phyloP scores from a whole-genome alignment of 2,888 invertebrate genomes.

The Epistrophella euchroma region DNA sequence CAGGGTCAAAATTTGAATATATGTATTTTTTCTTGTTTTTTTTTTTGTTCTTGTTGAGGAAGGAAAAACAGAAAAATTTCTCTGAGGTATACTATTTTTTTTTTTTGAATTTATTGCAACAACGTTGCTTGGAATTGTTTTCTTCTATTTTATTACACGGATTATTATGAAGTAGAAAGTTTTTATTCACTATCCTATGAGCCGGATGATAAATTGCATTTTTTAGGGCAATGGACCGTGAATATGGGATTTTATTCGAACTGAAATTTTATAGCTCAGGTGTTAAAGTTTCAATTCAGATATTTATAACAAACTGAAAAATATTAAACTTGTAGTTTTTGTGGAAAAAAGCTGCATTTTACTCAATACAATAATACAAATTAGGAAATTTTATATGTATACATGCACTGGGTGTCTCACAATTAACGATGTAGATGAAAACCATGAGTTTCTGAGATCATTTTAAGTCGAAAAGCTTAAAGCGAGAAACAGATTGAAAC shows the following conservation, averaged over 20 bases:
- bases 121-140: slow-evolving; percentile 20
- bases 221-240: slow-evolving; percentile 63
- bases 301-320: too few species aligned
- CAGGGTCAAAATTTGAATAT: slow-evolving; percentile 51
- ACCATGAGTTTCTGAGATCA: too few species aligned
- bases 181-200: slow-evolving; percentile 55
- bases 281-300: background rate
- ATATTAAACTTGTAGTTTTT: too few species aligned
- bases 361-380: too few species aligned
- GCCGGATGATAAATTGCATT: slow-evolving; percentile 56
- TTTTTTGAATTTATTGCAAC: slow-evolving; percentile 30
- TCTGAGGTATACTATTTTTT: slow-evolving; percentile 34
- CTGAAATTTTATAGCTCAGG: background rate
- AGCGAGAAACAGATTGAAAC: too few species aligned
- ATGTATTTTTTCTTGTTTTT: background rate
- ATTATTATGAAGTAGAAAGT: slow-evolving; percentile 57
- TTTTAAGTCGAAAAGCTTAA: too few species aligned
- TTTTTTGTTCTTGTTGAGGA: background rate
- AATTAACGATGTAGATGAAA: too few species aligned
- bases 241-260: slow-evolving; percentile 44
- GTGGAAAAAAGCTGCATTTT: too few species aligned
- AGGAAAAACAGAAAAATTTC: background rate
- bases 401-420: too few species aligned
- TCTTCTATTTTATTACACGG: slow-evolving; percentile 23
- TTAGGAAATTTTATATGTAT: too few species aligned